Evolutionary conservation across 1,140 invertebrate species (phyloP).

Genomic region (Cataglyphis hispanica): DNA sequence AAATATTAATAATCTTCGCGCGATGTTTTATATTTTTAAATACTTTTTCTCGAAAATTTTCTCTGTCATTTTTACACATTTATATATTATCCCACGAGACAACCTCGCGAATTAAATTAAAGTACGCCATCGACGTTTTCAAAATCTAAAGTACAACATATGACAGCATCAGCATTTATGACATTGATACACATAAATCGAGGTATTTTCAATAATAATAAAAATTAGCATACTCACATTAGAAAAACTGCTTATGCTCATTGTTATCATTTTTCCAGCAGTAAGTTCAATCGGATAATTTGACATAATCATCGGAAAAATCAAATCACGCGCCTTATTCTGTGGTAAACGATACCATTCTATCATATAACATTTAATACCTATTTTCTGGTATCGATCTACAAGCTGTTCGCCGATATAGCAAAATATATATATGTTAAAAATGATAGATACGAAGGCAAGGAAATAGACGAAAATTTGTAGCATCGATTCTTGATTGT

Average conservation of each 20-base stretch:
- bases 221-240: not conserved
- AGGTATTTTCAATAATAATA: not conserved
- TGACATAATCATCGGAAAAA: not conserved
- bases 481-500: constrained; percentile 5
- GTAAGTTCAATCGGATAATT: constrained; percentile 27
- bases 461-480: constrained; percentile 38
- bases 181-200: not conserved
- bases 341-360: constrained; percentile 6
- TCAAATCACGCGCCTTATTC: not conserved
- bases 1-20: constrained; percentile 2
- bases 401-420: constrained; percentile 19
- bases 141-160: constrained; percentile 62
- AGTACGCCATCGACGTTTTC: constrained; percentile 71
- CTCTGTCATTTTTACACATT: not conserved
- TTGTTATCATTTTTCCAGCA: constrained; percentile 19
- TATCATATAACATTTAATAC: constrained; percentile 7
- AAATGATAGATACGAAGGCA: constrained; percentile 3
- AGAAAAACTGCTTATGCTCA: constrained; percentile 31
- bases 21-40: not conserved
- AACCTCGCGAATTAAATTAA: constrained; percentile 67
- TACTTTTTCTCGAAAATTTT: not conserved
- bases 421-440: constrained; percentile 26
- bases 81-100: not conserved
- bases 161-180: not conserved
- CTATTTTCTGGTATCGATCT: not conserved